These are phyloP conservation scores for Myotis planiceps DNA, from an alignment of 2,797 vertebrate genomes.

Conservation along the genomic window DNA sequence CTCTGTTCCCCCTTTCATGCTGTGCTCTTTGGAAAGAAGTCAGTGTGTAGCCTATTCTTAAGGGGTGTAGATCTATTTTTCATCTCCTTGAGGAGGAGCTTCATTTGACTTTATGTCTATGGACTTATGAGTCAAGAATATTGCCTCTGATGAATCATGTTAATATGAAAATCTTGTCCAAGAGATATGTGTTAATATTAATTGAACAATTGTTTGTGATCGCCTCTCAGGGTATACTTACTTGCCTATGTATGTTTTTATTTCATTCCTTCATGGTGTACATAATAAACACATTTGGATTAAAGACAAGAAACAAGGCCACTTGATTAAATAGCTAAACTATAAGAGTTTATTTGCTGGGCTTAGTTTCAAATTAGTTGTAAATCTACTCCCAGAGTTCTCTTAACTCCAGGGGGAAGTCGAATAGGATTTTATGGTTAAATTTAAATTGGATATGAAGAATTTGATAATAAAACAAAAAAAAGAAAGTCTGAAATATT, in stretches of 20 bases:
- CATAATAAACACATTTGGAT: neutral
- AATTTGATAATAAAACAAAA: conserved; percentile 16
- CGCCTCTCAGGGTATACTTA: neutral
- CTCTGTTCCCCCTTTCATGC: neutral
- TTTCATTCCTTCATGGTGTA: neutral
- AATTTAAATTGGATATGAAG: neutral
- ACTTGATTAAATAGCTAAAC: conserved; percentile 2
- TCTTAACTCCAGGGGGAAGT: neutral
- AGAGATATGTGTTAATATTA: neutral
- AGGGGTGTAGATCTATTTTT: neutral
- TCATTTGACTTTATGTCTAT: conserved; percentile 3
- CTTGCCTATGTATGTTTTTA: neutral
- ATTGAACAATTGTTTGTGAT: neutral
- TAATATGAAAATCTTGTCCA: neutral
- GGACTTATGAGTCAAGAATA: neutral
- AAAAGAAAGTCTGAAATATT: neutral
- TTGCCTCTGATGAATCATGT: neutral
- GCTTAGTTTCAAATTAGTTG: conserved; percentile 3
- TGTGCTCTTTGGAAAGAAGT: neutral
- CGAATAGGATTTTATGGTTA: neutral
- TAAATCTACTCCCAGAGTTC: neutral
- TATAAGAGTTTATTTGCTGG: neutral
- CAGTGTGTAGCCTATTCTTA: neutral
- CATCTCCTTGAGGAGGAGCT: neutral
- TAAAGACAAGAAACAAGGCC: neutral